Evolutionary conservation across 2,113 vertebrate genomes (phyloP).

Genomic region (Archocentrus centrarchus): DNA sequence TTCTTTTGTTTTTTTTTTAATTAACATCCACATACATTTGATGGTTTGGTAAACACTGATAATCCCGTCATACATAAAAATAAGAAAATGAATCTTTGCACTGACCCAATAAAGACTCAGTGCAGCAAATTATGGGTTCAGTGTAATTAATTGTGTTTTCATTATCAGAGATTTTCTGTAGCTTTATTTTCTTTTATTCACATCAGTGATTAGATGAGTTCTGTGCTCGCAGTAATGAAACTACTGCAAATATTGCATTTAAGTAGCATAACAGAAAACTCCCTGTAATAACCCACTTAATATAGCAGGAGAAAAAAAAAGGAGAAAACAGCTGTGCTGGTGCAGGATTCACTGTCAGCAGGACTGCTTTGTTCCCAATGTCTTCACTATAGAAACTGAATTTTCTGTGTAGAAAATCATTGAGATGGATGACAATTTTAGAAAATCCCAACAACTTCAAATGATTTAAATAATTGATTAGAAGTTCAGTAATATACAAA

Average conservation of each 20-base stretch:
- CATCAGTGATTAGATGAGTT: slow-evolving; percentile 7
- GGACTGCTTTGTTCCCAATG: background rate
- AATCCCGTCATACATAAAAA: background rate
- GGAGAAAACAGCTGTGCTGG: background rate
- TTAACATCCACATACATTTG: background rate
- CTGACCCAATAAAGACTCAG: background rate
- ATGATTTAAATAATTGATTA: background rate
- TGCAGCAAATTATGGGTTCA: slow-evolving; percentile 8
- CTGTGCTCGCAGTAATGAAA: slow-evolving; percentile 3
- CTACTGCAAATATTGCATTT: slow-evolving; percentile 4
- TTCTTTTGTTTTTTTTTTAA: background rate
- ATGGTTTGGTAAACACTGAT: background rate
- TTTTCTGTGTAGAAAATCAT: background rate
- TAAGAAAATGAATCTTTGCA: background rate
- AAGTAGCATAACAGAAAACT: background rate
- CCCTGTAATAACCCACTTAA: slow-evolving; percentile 4
- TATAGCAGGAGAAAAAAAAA: background rate
- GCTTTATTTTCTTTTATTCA: slow-evolving; percentile 5
- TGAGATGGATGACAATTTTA: background rate
- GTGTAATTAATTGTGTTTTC: slow-evolving; percentile 13
- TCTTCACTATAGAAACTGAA: background rate
- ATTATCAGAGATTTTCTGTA: background rate
- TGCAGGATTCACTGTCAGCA: background rate
- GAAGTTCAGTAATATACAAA: background rate
- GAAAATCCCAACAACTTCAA: background rate